Evolutionary conservation across 2,113 vertebrate species (phyloP).

Genomic region (Carollia perspicillata): DNA sequence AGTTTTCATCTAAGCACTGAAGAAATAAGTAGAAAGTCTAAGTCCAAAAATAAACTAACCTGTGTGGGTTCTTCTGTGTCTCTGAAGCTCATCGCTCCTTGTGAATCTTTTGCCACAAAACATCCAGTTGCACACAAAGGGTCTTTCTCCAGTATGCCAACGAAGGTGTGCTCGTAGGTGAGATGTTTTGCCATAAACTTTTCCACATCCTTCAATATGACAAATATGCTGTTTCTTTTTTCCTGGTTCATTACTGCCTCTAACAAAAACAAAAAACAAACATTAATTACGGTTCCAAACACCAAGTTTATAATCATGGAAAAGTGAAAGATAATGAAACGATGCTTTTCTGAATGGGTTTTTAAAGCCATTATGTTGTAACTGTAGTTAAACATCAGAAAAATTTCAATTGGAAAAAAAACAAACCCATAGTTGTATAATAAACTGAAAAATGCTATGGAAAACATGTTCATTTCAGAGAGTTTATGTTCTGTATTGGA

Average conservation of each 20-base stretch:
- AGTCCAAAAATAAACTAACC: conserved; percentile 76
- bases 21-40: neutral
- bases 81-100: conserved; percentile 95
- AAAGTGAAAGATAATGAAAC: neutral
- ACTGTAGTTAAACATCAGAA: conserved; percentile 15
- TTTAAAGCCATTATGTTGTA: conserved; percentile 3
- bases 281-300: conserved; percentile 52
- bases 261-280: conserved; percentile 74
- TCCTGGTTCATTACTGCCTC: conserved; percentile 94
- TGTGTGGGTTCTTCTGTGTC: conserved; percentile 98
- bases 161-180: conserved; percentile 98
- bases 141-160: conserved; percentile 98
- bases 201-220: conserved; percentile 98
- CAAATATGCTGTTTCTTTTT: conserved; percentile 99
- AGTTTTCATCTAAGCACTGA: neutral
- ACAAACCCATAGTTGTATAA: neutral
- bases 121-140: conserved; percentile 99
- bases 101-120: conserved; percentile 99
- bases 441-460: neutral
- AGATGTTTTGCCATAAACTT: conserved; percentile 99
- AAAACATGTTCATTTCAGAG: neutral
- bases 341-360: neutral
- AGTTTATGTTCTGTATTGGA: neutral
- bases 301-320: neutral
- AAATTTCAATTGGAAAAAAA: neutral